These are phyloP conservation scores for Fragum whitleyi DNA, from an alignment of 2,888 invertebrate species.

Conservation along the genomic window DNA sequence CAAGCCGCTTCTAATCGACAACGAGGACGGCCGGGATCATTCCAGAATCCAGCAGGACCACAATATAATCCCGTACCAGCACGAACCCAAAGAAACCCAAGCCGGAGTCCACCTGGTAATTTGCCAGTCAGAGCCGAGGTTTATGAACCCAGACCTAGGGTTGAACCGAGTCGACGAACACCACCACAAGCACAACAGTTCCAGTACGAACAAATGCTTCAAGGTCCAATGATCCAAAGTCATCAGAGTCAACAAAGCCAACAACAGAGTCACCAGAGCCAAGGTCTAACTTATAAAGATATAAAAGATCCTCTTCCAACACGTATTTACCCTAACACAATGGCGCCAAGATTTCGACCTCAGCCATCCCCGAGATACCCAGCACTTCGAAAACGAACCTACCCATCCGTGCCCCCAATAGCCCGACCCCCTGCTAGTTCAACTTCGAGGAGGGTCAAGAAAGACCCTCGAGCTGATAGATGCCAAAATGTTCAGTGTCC, in stretches of 20 bases:
- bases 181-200: neutral
- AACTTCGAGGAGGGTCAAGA: neutral
- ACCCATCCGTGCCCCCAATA: neutral
- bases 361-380: neutral
- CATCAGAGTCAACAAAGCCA: neutral
- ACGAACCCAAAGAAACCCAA: neutral
- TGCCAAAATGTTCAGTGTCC: constrained; percentile 2
- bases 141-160: neutral
- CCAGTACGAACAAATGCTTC: neutral
- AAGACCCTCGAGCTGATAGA: neutral
- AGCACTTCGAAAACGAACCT: neutral
- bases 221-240: neutral
- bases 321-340: neutral
- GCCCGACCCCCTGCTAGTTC: neutral
- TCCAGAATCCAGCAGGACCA: neutral
- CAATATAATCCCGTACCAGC: neutral
- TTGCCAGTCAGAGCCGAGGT: neutral
- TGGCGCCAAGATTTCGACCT: neutral
- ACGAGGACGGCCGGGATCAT: neutral
- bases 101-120: neutral
- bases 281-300: neutral
- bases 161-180: neutral
- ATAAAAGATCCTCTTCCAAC: neutral
- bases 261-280: neutral
- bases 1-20: neutral